Percentiles rank a stretch among this genome's conserved stretches.
Evolutionary conservation across 1,140 invertebrate species (phyloP).

Genomic region (Sycobia sp.): DNA sequence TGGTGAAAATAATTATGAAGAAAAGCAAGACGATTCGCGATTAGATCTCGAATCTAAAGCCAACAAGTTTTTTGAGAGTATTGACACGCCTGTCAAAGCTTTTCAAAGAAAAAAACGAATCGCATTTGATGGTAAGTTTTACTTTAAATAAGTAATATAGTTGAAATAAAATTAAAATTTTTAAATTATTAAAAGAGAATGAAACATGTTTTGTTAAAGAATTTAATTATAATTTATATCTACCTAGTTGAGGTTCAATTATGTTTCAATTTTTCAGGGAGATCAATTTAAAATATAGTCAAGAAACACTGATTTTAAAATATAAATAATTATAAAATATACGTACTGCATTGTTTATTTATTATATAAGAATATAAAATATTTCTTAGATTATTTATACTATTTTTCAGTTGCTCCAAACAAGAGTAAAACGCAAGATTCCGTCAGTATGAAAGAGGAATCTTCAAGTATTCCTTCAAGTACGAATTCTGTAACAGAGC

Average conservation of each 20-base stretch:
- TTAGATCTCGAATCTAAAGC: slow-evolving; percentile 44
- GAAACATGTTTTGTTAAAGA: no score
- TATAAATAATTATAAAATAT: no score
- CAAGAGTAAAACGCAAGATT: slow-evolving; percentile 40
- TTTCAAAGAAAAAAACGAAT: slow-evolving; percentile 57
- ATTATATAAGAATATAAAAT: no score
- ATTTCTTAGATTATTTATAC: no score
- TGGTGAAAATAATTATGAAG: slow-evolving; percentile 33
- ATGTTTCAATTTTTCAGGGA: no score
- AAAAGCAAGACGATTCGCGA: slow-evolving; percentile 45
- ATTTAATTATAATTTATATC: no score
- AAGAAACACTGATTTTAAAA: no score
- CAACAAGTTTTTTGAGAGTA: slow-evolving; percentile 55
- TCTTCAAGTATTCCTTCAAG: background rate
- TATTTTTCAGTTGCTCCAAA: slow-evolving; percentile 44
- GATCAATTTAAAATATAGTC: no score
- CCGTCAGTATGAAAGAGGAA: slow-evolving; percentile 19
- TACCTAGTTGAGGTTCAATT: no score
- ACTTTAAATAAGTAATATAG: background rate
- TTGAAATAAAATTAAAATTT: background rate
- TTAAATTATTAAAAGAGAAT: no score
- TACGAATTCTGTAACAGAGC: slow-evolving; percentile 9
- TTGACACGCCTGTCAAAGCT: slow-evolving; percentile 50
- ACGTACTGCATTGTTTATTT: no score
- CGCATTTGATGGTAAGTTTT: slow-evolving; percentile 54